A percentile compares a stretch with the other conserved stretches of the same genome.
These are phyloP conservation scores for Amblyopsis hoosieri DNA, from an alignment of 2,797 vertebrate species.

Conservation along the genomic window DNA sequence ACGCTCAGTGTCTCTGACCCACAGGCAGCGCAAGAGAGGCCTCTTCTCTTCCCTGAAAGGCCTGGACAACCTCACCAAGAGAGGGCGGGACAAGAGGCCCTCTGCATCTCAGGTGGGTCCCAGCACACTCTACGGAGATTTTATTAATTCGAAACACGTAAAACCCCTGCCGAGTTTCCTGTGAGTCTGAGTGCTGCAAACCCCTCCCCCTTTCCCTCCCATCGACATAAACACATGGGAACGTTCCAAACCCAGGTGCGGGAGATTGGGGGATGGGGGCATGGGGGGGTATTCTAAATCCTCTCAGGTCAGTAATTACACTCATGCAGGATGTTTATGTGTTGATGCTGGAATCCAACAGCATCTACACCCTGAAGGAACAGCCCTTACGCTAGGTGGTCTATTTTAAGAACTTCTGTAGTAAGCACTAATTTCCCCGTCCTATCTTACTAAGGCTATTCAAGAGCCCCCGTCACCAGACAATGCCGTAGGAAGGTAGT, in stretches of 20 bases:
- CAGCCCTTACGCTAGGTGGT: conserved; percentile 32
- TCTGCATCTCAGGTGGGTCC: conserved; percentile 84
- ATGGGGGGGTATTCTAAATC: conserved; percentile 36
- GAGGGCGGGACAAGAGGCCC: conserved; percentile 86
- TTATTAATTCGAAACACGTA: conserved; percentile 62
- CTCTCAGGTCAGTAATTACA: conserved; percentile 70
- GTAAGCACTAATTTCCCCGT: conserved; percentile 28
- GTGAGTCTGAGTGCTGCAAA: conserved; percentile 32
- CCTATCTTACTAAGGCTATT: conserved; percentile 23
- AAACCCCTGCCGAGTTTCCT: conserved; percentile 2
- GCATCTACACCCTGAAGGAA: conserved; percentile 31
- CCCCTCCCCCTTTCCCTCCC: conserved; percentile 34
- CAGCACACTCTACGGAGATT: conserved; percentile 27
- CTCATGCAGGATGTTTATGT: conserved; percentile 59
- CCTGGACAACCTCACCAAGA: conserved; percentile 87
- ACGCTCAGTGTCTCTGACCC: conserved; percentile 84
- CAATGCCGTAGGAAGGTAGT: conserved; percentile 7
- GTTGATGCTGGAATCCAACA: conserved; percentile 54
- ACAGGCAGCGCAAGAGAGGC: conserved; percentile 84
- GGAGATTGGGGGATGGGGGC: conserved; percentile 10
- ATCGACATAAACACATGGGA: conserved; percentile 49
- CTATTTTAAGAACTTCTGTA: conserved; percentile 49
- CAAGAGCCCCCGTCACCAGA: conserved; percentile 34
- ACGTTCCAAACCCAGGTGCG: conserved; percentile 68
- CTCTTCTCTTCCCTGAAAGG: conserved; percentile 93